These are phyloP conservation scores for Caenorhabditis tropicalis DNA, from an alignment of 1,140 invertebrate genomes.

Conservation along the genomic window DNA sequence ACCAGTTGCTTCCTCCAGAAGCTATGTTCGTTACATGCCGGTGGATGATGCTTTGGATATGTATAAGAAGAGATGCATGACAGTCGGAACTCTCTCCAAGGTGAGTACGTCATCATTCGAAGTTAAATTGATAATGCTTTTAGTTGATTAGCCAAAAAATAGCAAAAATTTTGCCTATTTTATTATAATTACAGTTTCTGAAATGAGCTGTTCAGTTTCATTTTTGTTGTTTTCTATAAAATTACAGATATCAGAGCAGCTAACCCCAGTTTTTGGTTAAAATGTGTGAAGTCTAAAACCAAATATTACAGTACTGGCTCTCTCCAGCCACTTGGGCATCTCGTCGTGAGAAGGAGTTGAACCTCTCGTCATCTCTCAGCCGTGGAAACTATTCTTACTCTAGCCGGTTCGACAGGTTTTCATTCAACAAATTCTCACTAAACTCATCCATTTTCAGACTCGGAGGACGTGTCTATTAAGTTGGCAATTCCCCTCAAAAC, in stretches of 20 bases:
- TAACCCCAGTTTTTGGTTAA: no score
- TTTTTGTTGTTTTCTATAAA: no score
- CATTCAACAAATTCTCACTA: not conserved
- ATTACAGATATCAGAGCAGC: no score
- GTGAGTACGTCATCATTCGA: not conserved
- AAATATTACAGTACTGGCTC: conserved; percentile 56
- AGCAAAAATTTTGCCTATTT: not conserved
- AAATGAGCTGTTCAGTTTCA: no score
- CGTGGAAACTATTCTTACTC: conserved; percentile 55
- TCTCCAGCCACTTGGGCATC: conserved; percentile 59
- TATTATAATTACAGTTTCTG: no score
- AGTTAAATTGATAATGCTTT: not conserved
- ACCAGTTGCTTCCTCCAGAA: conserved; percentile 55
- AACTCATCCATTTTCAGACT: conserved; percentile 16
- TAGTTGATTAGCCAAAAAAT: not conserved
- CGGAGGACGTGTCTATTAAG: conserved; percentile 14
- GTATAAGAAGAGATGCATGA: conserved; percentile 63
- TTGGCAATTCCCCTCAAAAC: not conserved
- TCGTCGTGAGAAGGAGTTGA: conserved; percentile 59
- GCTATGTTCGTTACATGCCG: conserved; percentile 61
- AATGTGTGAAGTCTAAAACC: not conserved
- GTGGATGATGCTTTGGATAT: conserved; percentile 61
- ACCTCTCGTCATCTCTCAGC: conserved; percentile 56
- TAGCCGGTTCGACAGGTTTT: conserved; percentile 41
- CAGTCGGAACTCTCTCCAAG: conserved; percentile 59